phyloP scores from a whole-genome alignment of 2,888 invertebrate genomes.

The Caenorhabditis parvicauda region DNA sequence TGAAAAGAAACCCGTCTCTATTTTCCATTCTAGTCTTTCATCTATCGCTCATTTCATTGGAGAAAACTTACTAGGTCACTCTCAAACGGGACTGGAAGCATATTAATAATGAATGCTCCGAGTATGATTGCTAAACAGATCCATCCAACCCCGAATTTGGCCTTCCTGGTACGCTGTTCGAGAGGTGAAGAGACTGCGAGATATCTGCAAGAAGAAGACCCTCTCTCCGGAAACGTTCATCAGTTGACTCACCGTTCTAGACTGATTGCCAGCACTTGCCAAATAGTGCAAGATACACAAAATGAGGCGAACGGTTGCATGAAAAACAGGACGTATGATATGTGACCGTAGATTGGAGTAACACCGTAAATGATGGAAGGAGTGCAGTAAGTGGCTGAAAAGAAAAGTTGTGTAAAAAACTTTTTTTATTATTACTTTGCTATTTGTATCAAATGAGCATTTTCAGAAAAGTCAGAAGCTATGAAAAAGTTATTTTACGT shows the following conservation, averaged over 20 bases:
- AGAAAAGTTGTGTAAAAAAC: not conserved
- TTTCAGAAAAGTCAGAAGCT: not conserved
- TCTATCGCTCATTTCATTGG: too few relatives aligned
- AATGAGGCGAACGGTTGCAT: conserved; percentile 60
- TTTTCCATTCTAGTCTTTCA: too few relatives aligned
- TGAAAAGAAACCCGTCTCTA: too few relatives aligned
- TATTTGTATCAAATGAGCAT: too few relatives aligned
- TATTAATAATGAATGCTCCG: conserved; percentile 52
- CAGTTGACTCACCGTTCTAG: conserved; percentile 58
- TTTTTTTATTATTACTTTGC: too few relatives aligned
- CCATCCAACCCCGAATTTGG: conserved; percentile 52
- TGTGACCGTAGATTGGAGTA: conserved; percentile 40
- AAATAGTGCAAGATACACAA: conserved; percentile 60
- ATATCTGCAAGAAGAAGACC: conserved; percentile 45
- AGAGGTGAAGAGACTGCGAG: conserved; percentile 56
- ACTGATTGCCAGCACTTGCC: conserved; percentile 61
- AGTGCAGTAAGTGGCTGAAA: conserved; percentile 34
- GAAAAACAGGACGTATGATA: conserved; percentile 60
- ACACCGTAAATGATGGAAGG: conserved; percentile 39
- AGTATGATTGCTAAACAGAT: conserved; percentile 50
- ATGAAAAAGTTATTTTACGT: not conserved
- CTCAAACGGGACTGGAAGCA: conserved; percentile 56
- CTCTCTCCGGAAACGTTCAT: not conserved
- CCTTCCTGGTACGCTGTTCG: conserved; percentile 56
- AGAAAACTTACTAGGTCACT: conserved; percentile 37